Evolutionary conservation across 2,797 vertebrate genomes (phyloP), one percentile per base, ranked within the genome.

Genomic region (Thamnophis elegans): DNA sequence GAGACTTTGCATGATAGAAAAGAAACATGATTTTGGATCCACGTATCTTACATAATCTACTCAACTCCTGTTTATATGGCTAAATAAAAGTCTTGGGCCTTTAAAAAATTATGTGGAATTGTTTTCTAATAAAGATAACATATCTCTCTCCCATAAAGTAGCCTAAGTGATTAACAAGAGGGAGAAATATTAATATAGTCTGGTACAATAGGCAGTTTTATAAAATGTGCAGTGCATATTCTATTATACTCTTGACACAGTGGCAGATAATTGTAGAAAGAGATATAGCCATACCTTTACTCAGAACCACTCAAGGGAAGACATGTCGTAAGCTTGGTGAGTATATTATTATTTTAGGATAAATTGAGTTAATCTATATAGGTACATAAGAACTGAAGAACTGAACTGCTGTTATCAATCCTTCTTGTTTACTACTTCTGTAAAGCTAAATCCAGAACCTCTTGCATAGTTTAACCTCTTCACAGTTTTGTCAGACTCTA

Each of bases 1-100:
- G 73, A 22, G 92, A 88, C 73, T 51, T 59, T 88, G 3, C 59
- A 86, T 28, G 32, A 95, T 91, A 91, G 90, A 28, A 91, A 92
- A 54, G 51, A 56, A 92, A 51, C 36, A 47, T 25, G 73, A 42
- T 82, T 82, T 82, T 73, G 65, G 65, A 32, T 16, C 36, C 36
- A 22, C 42, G 73, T 82, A 82, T 47, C 8, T 78, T 47, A 82
- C 9, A 42, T 18, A 82, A 22, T 22, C 68, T 42, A 78, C 18
- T 36, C 32, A 78, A 82, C 73, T 82, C 20, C 42, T 42, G 42
- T 82, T 47, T 47, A 68, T 32, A 82, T 82, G 36, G 8, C 32
- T 42, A 78, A 78, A 78, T 78, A 78, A 78, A 78, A 78, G 32
- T 36, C 18, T 42, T 42, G 9, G 1, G 22, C 0, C 73, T 82